Conservation (phyloP, 2,888 invertebrate species). For the Drosophila ezoana region DNA sequence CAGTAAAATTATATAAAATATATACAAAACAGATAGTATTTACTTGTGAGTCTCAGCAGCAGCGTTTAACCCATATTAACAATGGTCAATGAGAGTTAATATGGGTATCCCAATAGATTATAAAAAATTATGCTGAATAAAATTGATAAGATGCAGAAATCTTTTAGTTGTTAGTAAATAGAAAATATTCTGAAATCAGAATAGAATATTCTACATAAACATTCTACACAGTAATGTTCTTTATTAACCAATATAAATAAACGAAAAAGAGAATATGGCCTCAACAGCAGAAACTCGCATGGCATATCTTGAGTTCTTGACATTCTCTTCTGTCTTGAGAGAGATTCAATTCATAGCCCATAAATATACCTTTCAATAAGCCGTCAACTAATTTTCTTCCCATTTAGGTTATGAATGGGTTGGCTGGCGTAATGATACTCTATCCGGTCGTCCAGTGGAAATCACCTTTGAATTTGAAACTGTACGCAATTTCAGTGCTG, state of each 20-base stretch:
- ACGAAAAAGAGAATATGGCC: too few species aligned
- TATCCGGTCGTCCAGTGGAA: constrained; percentile 88
- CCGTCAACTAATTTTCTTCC: background rate
- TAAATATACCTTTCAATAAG: background rate
- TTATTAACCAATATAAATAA: too few species aligned
- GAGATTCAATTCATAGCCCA: too few species aligned
- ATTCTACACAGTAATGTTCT: too few species aligned
- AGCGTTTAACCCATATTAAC: background rate
- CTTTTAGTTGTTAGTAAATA: background rate
- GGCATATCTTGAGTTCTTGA: too few species aligned
- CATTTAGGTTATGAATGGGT: constrained; percentile 92
- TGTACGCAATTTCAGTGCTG: constrained; percentile 90
- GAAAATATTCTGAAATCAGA: background rate
- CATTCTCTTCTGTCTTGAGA: too few species aligned
- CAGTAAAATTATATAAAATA: background rate
- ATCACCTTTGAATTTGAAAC: constrained; percentile 92
- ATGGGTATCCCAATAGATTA: too few species aligned
- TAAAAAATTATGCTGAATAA: too few species aligned
- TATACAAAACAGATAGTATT: background rate
- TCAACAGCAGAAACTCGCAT: too few species aligned
- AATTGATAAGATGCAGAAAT: too few species aligned
- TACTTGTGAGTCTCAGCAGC: background rate
- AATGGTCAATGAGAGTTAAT: background rate
- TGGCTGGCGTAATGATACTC: constrained; percentile 91
- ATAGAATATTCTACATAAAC: background rate